Base-by-base conservation (phyloP, 92 coral and sea anemone genomes). In the Scolanthus callimorphus region DNA sequence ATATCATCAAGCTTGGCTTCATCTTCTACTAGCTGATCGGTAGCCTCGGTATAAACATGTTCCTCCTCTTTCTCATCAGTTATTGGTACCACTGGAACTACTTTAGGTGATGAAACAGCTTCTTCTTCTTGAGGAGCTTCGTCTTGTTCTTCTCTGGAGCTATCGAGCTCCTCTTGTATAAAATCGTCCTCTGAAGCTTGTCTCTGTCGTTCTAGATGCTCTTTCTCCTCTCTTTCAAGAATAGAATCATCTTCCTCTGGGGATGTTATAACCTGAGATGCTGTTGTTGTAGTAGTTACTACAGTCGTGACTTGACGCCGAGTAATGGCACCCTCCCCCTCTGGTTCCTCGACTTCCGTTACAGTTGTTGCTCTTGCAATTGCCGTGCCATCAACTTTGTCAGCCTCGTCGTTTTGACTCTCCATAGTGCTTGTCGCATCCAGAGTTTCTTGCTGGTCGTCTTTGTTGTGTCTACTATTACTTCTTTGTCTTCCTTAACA, bases 1-100 rank as follows among this genome's bases (percentile, higher is more conserved):
- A 51, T 51, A n/a, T 81, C 82, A 19, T 47, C 70, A 3, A 68
- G 69, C 26, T 71, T 67, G 31, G 59, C 62, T 44, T 82, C 89
- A 69, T 82, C 89, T 31, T 69, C 79, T 37, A 24, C 51, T 67
- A 82, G 30, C 27, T 53, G 65, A 15, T 45, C 58, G 13, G 81
- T 60, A 1, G 78, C 68, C 31, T 81, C 82, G 28, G 71, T 31
- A 31, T 41, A 27, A 1, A 60, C 38, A 50, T 64, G 70, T 28
- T 67, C 62, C 13, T 60, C 67, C 28, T 47, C 69, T 10, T 52
- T 57, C 23, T 44, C 53, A 11, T 31, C 50, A 8, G 25, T 47
- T 11, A 57, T 57, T 20, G 31, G 46, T 41, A 55, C 65, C 27
- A 55, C 65, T 19, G 27, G 39, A 17, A 25, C 47, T 21, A 19